Base-by-base conservation (phyloP, 2,113 vertebrate genomes). In the Romanogobio albipinnatus region DNA sequence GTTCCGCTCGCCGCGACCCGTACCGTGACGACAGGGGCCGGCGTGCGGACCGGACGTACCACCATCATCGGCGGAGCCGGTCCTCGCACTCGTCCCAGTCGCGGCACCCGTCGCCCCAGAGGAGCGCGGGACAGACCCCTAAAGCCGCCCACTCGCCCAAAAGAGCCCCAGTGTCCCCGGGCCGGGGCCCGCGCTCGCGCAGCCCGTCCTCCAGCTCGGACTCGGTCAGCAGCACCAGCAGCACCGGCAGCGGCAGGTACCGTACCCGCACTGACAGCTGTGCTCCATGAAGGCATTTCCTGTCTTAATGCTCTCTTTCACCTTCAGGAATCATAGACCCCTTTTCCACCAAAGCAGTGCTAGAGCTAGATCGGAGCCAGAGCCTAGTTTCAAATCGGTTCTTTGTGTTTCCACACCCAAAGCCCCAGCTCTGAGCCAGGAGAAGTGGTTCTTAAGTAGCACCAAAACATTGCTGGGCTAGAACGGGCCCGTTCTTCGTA, bases 31-130 rank as follows among this genome's bases (percentile, higher is more conserved):
- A 95, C 80, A 70, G 98, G 94, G 97, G 98, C 80, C 93, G 98
- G 61, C 94, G 97, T 76, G 93, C 96, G 6, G 98, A 99, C 90
- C 95, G 97, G 92, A 97, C 94, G 85, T 99, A 98, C 93, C 98
- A 98, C 93, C 97, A 98, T 1, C 26, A 53, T 92, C 97, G 98
- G 86, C 94, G 98, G 87, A 98, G 97, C 92, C 95, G 97, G 36
- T 99, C 98, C 11, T 98, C 98, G 61, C 97, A 99, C 93, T 99
- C 98, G n/a, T 99, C 98, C 33, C 97, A 98, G 93, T 99, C 98
- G n/a, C 95, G 97, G 89, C 98, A 97, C 22, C 98, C 97, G 88
- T 99, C 97, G 75, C 98, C 98, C 2, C 98, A 99, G 91, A 90
- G 98, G 89, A 93, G 96, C 92, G 92, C 96, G 15, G 97, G 96